phyloP scores from a whole-genome alignment of 1,140 invertebrate species.

The Hylaeus volcanicus region DNA sequence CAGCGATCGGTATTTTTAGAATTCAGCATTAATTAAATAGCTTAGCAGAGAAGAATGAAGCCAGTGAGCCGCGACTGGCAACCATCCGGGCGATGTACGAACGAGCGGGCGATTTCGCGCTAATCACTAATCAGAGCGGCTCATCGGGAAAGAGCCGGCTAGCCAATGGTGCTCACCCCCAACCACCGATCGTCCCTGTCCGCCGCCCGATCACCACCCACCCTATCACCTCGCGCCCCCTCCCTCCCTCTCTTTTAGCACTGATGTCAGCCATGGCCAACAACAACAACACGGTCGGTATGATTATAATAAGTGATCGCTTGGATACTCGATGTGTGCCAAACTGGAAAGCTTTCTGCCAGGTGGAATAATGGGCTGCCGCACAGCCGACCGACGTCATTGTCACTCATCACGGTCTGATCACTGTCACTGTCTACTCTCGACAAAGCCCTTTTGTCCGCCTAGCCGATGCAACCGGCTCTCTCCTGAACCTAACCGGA shows the following conservation, averaged over 20 bases:
- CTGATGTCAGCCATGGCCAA: conserved; percentile 64
- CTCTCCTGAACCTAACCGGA: conserved; percentile 60
- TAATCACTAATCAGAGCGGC: conserved; percentile 67
- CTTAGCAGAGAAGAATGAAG: conserved; percentile 64
- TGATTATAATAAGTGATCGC: conserved; percentile 69
- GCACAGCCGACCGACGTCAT: conserved; percentile 68
- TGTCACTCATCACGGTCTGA: conserved; percentile 69
- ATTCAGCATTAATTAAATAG: conserved; percentile 68
- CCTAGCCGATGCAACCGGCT: conserved; percentile 56
- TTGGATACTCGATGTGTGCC: conserved; percentile 70
- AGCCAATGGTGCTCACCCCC: conserved; percentile 56
- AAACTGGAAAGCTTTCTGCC: conserved; percentile 69
- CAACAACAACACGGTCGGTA: conserved; percentile 62
- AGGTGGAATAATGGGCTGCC: conserved; percentile 68
- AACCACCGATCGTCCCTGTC: conserved; percentile 1
- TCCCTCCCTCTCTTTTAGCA: conserved; percentile 51
- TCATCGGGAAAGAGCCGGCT: conserved; percentile 45
- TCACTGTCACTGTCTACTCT: conserved; percentile 67
- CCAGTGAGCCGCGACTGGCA: conserved; percentile 66
- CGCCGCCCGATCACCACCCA: conserved; percentile 7
- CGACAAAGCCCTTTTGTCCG: conserved; percentile 68
- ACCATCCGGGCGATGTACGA: conserved; percentile 66
- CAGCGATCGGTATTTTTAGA: conserved; percentile 62
- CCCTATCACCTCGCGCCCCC: conserved; percentile 16
- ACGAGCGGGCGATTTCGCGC: conserved; percentile 66